Conservation (phyloP, 2,888 invertebrate species). For the Drosophila seclusa region DNA sequence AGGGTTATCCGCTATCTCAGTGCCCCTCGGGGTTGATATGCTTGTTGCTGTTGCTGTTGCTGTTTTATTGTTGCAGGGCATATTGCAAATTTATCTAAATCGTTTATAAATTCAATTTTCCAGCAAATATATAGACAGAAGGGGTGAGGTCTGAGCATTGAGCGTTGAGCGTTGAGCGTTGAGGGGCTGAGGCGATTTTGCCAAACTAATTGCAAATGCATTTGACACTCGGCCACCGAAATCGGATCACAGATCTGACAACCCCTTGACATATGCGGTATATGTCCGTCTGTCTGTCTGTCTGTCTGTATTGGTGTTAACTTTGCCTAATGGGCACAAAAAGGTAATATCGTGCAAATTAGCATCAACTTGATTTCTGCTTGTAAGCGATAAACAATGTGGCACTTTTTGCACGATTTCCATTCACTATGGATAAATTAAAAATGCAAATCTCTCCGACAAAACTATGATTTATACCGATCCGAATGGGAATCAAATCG, state of each 20-base stretch:
- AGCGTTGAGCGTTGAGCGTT: not conserved
- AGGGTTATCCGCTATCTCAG: constrained; percentile 47
- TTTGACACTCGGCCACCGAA: constrained; percentile 59
- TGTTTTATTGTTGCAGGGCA: constrained; percentile 25
- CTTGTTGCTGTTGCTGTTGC: constrained; percentile 11
- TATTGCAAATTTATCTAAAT: constrained; percentile 76
- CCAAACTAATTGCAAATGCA: constrained; percentile 80
- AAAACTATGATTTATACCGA: constrained; percentile 9
- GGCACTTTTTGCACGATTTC: constrained; percentile 54
- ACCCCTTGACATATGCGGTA: constrained; percentile 63
- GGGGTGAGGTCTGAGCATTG: constrained; percentile 15
- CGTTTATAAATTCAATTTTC: constrained; percentile 75
- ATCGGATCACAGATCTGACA: constrained; percentile 63
- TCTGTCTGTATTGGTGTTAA: constrained; percentile 22
- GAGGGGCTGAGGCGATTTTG: constrained; percentile 48
- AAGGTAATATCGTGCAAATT: constrained; percentile 57
- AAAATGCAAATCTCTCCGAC: constrained; percentile 37
- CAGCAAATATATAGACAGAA: constrained; percentile 12
- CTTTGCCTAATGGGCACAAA: constrained; percentile 69
- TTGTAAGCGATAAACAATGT: constrained; percentile 73
- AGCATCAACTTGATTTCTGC: constrained; percentile 76
- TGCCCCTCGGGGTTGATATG: constrained; percentile 4
- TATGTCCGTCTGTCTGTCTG: not conserved
- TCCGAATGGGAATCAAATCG: not conserved
- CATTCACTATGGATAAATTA: constrained; percentile 48